Base-by-base conservation (phyloP, 2,797 vertebrate species). In the Gymnoscopelus braueri region DNA sequence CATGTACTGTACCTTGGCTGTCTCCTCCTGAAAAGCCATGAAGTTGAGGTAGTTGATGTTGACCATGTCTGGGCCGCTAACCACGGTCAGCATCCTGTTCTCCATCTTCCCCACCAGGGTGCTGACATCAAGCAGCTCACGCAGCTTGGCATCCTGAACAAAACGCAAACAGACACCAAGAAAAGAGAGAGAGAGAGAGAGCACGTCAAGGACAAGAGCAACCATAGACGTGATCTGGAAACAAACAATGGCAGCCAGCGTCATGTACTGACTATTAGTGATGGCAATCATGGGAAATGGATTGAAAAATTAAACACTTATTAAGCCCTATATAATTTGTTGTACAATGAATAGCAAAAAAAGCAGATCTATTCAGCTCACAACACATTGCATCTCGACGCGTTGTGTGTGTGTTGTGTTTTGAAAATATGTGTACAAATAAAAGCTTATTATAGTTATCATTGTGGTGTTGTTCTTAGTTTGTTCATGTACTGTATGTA, bases 1-100 rank as follows among this genome's bases (percentile, higher is more conserved):
- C 12, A 4, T 2, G 50, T 93, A 99, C 98, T 2, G 50, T 93
- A 99, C 98, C 97, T 98, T 99, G 0, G 97, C 97, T 1, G 94
- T 95, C 50, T 99, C 98, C 84, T 99, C 98, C 75, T 97, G 96
- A 86, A 97, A 96, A n/a, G 98, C 96, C 91, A 99, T 96, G 74
- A 99, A 95, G 90, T 99, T 98, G 89, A 99, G 86, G 89, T 96
- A 97, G 0, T 95, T 97, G 83, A 99, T 98, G 88, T 97, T 99
- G 71, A 98, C 97, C 87, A 99, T 93, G 88, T 99, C 98, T 0
- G 93, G 92, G 6, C 98, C 98, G 1, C 96, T 96, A 48, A 98
- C 98, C 69, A 99, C 96, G 0, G 95, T 99, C 81, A 99, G 87
- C 95, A 98, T 96, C 67, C 96, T 92, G 80, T 95, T 96, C 84